These are phyloP conservation scores for Ariopsis seemanni DNA, from an alignment of 2,113 vertebrate species.

Conservation along the genomic window DNA sequence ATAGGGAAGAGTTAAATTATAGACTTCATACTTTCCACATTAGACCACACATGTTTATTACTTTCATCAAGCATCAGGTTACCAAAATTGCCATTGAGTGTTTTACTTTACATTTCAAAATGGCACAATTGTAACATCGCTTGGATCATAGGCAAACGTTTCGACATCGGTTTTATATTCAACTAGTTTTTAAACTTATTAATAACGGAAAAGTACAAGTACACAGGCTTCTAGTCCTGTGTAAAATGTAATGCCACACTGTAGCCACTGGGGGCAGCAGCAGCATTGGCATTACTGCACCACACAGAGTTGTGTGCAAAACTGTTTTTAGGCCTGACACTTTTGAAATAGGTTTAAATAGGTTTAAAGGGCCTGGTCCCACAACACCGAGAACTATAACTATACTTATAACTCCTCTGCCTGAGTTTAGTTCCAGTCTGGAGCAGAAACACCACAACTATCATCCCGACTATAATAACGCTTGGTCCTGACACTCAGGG, in stretches of 20 bases:
- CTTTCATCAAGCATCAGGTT: neutral
- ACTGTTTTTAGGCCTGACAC: neutral
- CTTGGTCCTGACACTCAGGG: too few relatives aligned
- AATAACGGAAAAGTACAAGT: neutral
- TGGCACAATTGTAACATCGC: neutral
- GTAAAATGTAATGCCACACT: neutral
- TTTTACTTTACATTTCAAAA: neutral
- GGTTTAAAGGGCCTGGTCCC: too few relatives aligned
- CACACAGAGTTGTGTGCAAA: neutral
- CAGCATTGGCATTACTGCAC: neutral
- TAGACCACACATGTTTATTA: neutral
- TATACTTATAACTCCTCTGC: too few relatives aligned
- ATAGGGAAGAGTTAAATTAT: neutral
- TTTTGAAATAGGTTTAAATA: neutral
- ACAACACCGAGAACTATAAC: too few relatives aligned
- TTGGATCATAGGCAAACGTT: neutral
- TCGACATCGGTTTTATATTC: neutral
- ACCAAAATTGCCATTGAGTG: neutral
- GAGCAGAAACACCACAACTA: too few relatives aligned
- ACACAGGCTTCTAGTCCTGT: neutral
- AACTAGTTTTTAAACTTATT: neutral
- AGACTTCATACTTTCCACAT: neutral
- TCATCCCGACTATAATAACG: too few relatives aligned
- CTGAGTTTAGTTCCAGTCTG: too few relatives aligned
- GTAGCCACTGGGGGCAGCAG: neutral